Conservation (phyloP, 2,113 vertebrate species). For the Pyxicephalus adspersus region DNA sequence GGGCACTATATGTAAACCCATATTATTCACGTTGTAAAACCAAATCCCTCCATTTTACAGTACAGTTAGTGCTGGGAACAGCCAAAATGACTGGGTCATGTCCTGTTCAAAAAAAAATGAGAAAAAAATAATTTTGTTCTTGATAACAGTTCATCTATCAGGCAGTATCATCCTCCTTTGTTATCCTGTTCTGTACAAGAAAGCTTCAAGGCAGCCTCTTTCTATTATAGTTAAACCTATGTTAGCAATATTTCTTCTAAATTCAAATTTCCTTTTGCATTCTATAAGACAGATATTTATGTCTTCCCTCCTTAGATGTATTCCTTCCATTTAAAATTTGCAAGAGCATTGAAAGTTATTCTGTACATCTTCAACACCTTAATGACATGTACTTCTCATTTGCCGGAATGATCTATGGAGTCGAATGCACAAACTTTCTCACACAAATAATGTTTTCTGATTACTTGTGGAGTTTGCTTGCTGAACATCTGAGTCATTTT, state of each 20-base stretch:
- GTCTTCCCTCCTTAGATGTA: background rate
- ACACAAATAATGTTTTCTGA: conserved; percentile 64
- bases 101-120: no score
- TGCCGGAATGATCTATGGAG: conserved; percentile 66
- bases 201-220: no score
- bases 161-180: no score
- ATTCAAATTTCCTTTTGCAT: background rate
- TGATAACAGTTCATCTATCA: no score
- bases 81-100: no score
- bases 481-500: conserved; percentile 68
- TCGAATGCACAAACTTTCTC: conserved; percentile 59
- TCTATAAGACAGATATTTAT: background rate
- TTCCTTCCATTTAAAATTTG: conserved; percentile 25
- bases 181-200: no score
- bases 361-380: conserved; percentile 19
- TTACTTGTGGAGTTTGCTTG: conserved; percentile 63
- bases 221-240: background rate
- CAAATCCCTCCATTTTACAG: no score
- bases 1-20: no score
- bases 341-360: conserved; percentile 38
- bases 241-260: background rate
- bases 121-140: no score
- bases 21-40: no score
- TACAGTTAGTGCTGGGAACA: no score
- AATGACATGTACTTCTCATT: conserved; percentile 43